These are phyloP conservation scores for Lagenorhynchus albirostris DNA, from an alignment of 2,113 vertebrate genomes.

Conservation along the genomic window DNA sequence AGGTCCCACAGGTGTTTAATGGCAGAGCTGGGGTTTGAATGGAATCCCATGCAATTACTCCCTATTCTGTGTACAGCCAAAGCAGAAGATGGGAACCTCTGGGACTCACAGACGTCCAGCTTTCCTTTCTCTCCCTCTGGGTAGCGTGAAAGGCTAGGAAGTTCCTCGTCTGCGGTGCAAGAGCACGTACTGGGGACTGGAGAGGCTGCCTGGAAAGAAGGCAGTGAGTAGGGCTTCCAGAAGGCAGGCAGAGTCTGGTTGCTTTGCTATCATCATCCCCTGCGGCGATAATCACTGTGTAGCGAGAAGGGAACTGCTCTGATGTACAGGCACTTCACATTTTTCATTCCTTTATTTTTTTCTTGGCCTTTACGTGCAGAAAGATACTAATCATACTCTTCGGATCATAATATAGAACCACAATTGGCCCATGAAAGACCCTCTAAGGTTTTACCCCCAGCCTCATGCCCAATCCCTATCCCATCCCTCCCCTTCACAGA, in stretches of 20 bases:
- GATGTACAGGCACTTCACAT: not conserved
- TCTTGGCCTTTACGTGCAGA: not conserved
- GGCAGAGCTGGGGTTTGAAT: not conserved
- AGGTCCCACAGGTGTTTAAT: not conserved
- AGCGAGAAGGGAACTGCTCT: not conserved
- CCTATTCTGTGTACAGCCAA: not conserved
- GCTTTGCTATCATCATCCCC: not conserved
- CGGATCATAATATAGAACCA: conserved; percentile 8
- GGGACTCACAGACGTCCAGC: not conserved
- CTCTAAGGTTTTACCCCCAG: not conserved
- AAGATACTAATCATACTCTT: conserved; percentile 23
- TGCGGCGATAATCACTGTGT: not conserved
- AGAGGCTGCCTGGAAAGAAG: not conserved
- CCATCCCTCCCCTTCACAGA: not conserved
- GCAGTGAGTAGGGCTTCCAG: not conserved
- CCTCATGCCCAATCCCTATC: not conserved
- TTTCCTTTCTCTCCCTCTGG: not conserved
- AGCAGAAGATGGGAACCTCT: not conserved
- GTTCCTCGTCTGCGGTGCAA: not conserved
- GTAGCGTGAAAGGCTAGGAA: not conserved
- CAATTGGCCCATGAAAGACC: not conserved
- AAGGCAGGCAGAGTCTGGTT: not conserved
- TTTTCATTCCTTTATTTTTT: conserved; percentile 26
- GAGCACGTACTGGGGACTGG: not conserved
- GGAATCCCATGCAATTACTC: not conserved